These are phyloP conservation scores for Microchirus variegatus DNA, from an alignment of 2,797 vertebrate genomes.

Conservation along the genomic window DNA sequence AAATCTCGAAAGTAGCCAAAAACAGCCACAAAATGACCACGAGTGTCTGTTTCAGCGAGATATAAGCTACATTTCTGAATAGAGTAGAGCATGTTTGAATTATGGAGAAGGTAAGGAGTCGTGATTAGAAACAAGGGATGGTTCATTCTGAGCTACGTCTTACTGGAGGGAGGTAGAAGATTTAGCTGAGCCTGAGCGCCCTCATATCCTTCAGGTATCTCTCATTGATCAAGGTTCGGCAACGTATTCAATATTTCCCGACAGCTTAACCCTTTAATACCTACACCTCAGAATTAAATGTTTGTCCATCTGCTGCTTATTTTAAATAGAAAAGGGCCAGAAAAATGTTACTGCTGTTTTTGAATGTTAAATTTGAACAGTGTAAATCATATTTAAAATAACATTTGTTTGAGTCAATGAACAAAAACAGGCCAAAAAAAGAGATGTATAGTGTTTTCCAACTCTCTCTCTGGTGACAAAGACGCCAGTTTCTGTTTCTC, in stretches of 20 bases:
- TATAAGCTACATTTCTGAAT: constrained; percentile 57
- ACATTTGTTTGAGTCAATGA: too few relatives aligned
- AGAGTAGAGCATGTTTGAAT: too few relatives aligned
- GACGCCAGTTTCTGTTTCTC: too few relatives aligned
- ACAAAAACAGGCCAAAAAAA: too few relatives aligned
- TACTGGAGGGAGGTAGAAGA: constrained; percentile 61
- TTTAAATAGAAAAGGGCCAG: too few relatives aligned
- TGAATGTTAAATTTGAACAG: too few relatives aligned
- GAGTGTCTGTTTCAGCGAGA: constrained; percentile 75
- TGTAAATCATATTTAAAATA: too few relatives aligned
- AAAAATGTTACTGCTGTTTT: too few relatives aligned
- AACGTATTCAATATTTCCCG: constrained; percentile 63
- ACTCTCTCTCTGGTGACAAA: too few relatives aligned
- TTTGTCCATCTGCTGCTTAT: too few relatives aligned
- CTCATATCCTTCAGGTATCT: constrained; percentile 63
- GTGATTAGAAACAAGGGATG: constrained; percentile 73
- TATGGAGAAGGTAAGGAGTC: constrained; percentile 47
- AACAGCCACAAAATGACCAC: constrained; percentile 70
- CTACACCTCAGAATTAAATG: too few relatives aligned
- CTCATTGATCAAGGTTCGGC: constrained; percentile 61
- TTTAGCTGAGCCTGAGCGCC: constrained; percentile 73
- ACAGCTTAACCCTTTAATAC: constrained; percentile 65
- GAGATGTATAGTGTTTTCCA: too few relatives aligned
- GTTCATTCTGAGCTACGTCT: constrained; percentile 64
- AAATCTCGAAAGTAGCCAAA: constrained; percentile 71